A percentile compares a stretch with the other conserved stretches of the same genome.
Evolutionary conservation across 2,888 invertebrate species (phyloP).

Genomic region (Zeuzera pyrina): DNA sequence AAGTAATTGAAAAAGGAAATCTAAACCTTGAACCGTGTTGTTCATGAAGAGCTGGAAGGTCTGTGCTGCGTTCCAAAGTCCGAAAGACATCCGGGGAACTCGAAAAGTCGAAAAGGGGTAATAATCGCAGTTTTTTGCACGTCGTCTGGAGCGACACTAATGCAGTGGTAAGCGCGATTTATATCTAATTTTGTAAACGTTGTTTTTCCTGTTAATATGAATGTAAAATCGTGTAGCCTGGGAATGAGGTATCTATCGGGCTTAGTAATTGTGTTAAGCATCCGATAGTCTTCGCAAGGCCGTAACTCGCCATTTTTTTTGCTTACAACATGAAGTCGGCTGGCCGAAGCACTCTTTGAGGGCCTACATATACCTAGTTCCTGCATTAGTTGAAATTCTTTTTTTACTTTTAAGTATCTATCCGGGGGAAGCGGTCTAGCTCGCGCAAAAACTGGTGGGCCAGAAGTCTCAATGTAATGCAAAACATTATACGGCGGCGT

Average conservation of each 20-base stretch:
- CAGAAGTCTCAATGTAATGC: constrained; percentile 5
- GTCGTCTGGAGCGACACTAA: constrained; percentile 28
- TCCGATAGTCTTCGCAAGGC: neutral
- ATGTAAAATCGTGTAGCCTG: constrained; percentile 5
- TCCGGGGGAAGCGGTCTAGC: no score
- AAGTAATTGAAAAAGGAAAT: neutral
- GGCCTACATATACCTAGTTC: neutral
- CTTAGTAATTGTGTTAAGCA: neutral
- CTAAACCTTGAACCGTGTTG: constrained; percentile 8
- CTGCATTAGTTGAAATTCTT: neutral
- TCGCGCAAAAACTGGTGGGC: constrained; percentile 1
- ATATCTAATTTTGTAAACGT: constrained; percentile 13
- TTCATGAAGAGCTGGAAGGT: constrained; percentile 36
- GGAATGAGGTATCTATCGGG: constrained; percentile 6
- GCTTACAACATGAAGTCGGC: constrained; percentile 1
- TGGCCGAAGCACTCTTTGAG: constrained; percentile 2
- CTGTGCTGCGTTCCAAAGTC: constrained; percentile 31
- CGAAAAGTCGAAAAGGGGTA: constrained; percentile 35
- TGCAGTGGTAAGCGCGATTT: constrained; percentile 28
- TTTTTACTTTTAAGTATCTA: neutral
- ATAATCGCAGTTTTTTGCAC: constrained; percentile 33
- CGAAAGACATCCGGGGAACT: constrained; percentile 28
- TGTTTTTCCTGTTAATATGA: neutral
- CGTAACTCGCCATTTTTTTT: constrained; percentile 4
- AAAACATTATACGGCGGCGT: constrained; percentile 1